Percentiles rank a stretch among this genome's conserved stretches.
These are phyloP conservation scores for Proterorhinus semilunaris DNA, from an alignment of 2,113 vertebrate species.

Conservation along the genomic window DNA sequence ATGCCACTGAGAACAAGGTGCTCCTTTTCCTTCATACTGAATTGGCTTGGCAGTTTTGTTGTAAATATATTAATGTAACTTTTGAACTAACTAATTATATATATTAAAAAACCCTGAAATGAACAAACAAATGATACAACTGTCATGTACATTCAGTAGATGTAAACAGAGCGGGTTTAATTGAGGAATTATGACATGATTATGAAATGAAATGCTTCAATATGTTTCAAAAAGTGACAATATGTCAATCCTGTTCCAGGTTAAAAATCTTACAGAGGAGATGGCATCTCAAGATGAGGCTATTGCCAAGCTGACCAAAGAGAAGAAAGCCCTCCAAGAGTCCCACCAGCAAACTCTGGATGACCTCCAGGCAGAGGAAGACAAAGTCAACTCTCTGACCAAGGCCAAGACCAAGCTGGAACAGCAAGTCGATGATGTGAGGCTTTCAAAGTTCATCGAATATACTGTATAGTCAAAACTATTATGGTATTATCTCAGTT, in stretches of 20 bases:
- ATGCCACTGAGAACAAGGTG: conserved; percentile 66
- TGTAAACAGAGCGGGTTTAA: too few species aligned
- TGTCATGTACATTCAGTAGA: conserved; percentile 9
- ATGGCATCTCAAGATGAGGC: conserved; percentile 78
- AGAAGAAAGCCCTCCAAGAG: conserved; percentile 86
- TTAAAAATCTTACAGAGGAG: conserved; percentile 73
- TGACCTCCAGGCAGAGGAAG: conserved; percentile 84
- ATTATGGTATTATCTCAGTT: too few species aligned
- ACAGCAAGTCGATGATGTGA: conserved; percentile 78
- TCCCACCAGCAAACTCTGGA: conserved; percentile 83
- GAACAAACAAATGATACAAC: too few species aligned
- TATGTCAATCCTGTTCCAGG: conserved; percentile 12
- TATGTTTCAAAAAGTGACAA: neutral
- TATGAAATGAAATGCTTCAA: too few species aligned
- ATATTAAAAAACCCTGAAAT: neutral
- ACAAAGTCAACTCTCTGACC: conserved; percentile 81
- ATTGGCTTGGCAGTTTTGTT: neutral
- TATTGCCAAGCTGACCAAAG: conserved; percentile 82
- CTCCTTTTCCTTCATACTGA: neutral
- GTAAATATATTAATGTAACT: neutral
- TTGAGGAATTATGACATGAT: too few species aligned
- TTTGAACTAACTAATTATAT: neutral
- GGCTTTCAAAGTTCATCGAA: neutral
- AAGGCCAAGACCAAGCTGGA: conserved; percentile 78
- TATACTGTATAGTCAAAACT: too few species aligned